Evolutionary conservation across 2,888 invertebrate species (phyloP).

Genomic region (Branchipolynoe longqiensis): DNA sequence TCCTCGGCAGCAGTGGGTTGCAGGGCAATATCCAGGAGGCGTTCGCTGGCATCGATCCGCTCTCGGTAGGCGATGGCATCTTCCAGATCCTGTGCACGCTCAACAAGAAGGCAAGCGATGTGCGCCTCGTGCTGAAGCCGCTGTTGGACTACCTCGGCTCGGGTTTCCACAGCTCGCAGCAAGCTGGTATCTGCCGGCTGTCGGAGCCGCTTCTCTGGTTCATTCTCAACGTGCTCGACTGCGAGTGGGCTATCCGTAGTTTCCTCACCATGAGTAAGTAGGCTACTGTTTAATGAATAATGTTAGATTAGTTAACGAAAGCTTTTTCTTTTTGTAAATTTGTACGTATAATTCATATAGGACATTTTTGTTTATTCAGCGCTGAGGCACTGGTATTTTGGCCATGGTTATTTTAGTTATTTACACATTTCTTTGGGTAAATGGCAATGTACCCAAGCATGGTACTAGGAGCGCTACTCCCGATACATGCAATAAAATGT

Average conservation of each 20-base stretch:
- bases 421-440: no score
- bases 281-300: background rate
- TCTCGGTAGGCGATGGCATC: constrained; percentile 92
- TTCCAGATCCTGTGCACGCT: constrained; percentile 91
- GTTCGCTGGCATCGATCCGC: constrained; percentile 83
- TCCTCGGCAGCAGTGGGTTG: constrained; percentile 83
- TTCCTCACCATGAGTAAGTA: constrained; percentile 87
- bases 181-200: constrained; percentile 84
- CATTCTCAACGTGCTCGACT: constrained; percentile 90
- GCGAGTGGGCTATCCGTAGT: constrained; percentile 87
- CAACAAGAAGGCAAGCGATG: constrained; percentile 89
- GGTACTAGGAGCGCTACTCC: no score
- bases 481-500: no score
- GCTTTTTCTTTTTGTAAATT: no score
- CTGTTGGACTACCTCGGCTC: constrained; percentile 87
- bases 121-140: constrained; percentile 89
- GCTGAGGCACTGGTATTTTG: no score
- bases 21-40: constrained; percentile 75
- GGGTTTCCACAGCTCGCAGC: constrained; percentile 64
- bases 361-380: no score
- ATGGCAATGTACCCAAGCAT: no score
- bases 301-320: no score
- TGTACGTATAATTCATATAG: no score
- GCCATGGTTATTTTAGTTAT: no score
- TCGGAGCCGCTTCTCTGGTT: constrained; percentile 94